Conservation (phyloP, 2,113 vertebrate species). For the Sitta europaea region DNA sequence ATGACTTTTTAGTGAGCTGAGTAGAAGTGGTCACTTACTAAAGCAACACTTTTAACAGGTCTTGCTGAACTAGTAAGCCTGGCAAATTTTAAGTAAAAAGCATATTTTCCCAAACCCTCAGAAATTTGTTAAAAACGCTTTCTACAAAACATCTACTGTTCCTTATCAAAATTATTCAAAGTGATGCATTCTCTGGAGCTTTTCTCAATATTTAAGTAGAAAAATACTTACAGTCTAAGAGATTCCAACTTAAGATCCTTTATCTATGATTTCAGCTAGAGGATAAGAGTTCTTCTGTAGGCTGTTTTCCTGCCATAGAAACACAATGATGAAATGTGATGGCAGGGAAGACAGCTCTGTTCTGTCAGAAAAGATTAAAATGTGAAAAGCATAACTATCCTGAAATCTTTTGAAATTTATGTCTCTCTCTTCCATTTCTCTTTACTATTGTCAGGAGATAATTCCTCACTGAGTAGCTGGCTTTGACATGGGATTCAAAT, state of each 20-base stretch:
- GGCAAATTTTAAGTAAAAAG: not conserved
- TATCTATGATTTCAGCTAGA: constrained; percentile 10
- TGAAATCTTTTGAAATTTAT: not conserved
- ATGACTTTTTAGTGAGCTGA: not conserved
- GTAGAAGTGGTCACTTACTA: not conserved
- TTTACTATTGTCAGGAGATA: not conserved
- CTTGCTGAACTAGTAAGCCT: not conserved
- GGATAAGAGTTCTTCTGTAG: not conserved
- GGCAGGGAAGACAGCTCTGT: not conserved
- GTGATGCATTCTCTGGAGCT: not conserved
- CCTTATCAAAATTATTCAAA: constrained; percentile 56
- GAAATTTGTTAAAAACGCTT: constrained; percentile 14
- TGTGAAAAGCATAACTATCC: not conserved
- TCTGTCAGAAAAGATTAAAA: constrained; percentile 37
- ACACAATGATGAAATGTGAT: not conserved
- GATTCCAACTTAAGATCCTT: not conserved
- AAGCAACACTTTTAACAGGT: not conserved
- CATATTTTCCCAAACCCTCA: not conserved
- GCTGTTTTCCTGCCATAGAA: not conserved
- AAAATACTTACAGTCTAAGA: constrained; percentile 3
- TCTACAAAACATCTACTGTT: constrained; percentile 16
- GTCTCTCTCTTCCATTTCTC: not conserved
- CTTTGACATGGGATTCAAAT: not conserved
- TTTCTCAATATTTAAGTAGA: constrained; percentile 18
- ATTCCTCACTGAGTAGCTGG: not conserved